These are phyloP conservation scores for Endomychus coccineus DNA, from an alignment of 2,888 invertebrate genomes.

Conservation along the genomic window DNA sequence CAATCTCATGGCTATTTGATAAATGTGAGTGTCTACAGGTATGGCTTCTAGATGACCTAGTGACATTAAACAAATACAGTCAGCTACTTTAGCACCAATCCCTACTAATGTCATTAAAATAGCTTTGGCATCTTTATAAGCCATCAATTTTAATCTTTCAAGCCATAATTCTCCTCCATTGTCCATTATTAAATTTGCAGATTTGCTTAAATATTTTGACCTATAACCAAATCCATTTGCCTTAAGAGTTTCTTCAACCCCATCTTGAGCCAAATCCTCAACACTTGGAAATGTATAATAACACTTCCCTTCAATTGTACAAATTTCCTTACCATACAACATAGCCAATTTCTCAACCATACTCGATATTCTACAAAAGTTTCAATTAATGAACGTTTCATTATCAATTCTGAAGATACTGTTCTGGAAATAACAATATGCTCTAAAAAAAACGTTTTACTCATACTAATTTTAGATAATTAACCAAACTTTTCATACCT, in stretches of 20 bases:
- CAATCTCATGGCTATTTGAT: constrained; percentile 74
- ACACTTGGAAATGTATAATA: constrained; percentile 81
- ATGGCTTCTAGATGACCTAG: constrained; percentile 79
- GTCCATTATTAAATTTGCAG: constrained; percentile 58
- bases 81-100: constrained; percentile 94
- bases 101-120: constrained; percentile 76
- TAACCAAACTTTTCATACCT: constrained; percentile 58
- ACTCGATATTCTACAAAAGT: constrained; percentile 63
- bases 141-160: constrained; percentile 53
- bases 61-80: constrained; percentile 97
- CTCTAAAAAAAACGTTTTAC: no score
- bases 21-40: constrained; percentile 95
- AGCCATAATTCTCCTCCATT: constrained; percentile 72
- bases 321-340: constrained; percentile 73
- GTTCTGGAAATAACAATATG: no score
- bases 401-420: no score
- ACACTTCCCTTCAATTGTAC: constrained; percentile 52
- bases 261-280: constrained; percentile 48
- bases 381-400: no score
- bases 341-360: constrained; percentile 86
- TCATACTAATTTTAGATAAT: no score
- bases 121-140: constrained; percentile 65
- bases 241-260: constrained; percentile 66
- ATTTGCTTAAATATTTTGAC: constrained; percentile 74
- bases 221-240: constrained; percentile 79